A percentile compares a stretch with the other conserved stretches of the same genome.
These are phyloP conservation scores for Tachystola acroxantha DNA, from an alignment of 2,888 invertebrate species.

Conservation along the genomic window DNA sequence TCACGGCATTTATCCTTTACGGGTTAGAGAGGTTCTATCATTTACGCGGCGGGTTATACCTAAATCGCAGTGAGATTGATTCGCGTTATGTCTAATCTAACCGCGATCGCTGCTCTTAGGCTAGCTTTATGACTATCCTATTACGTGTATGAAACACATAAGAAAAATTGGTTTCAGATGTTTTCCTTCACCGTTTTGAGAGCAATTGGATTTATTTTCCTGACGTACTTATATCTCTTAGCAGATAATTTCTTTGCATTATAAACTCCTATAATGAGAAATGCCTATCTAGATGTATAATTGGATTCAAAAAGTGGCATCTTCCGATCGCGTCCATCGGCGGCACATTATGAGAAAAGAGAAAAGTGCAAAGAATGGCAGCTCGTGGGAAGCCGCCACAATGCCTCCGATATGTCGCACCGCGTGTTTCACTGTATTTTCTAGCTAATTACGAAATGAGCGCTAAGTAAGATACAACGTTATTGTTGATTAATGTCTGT, in stretches of 20 bases:
- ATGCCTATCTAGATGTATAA: slow-evolving; percentile 30
- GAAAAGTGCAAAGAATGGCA: slow-evolving; percentile 70
- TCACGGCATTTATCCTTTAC: too few relatives aligned
- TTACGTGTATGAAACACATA: too few relatives aligned
- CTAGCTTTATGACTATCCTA: too few relatives aligned
- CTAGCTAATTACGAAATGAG: slow-evolving; percentile 56
- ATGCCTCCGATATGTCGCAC: slow-evolving; percentile 57
- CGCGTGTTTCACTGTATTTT: slow-evolving; percentile 67
- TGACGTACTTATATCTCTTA: too few relatives aligned
- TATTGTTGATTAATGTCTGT: slow-evolving; percentile 12
- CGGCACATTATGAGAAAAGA: slow-evolving; percentile 68
- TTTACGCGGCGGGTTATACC: too few relatives aligned
- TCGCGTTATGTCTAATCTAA: too few relatives aligned
- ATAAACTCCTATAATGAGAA: slow-evolving; percentile 11
- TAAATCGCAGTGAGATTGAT: too few relatives aligned
- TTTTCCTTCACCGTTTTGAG: too few relatives aligned
- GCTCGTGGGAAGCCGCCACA: slow-evolving; percentile 61
- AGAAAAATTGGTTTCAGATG: too few relatives aligned
- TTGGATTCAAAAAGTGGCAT: slow-evolving; percentile 40
- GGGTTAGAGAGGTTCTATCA: too few relatives aligned
- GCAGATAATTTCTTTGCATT: slow-evolving; percentile 1
- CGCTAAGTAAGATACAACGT: slow-evolving; percentile 12
- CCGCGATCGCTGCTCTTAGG: too few relatives aligned
- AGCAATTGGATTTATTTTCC: too few relatives aligned
- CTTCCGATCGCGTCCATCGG: slow-evolving; percentile 58